Base-by-base conservation (phyloP, 2,888 invertebrate species). In the Chalcosyrphus nemorum region DNA sequence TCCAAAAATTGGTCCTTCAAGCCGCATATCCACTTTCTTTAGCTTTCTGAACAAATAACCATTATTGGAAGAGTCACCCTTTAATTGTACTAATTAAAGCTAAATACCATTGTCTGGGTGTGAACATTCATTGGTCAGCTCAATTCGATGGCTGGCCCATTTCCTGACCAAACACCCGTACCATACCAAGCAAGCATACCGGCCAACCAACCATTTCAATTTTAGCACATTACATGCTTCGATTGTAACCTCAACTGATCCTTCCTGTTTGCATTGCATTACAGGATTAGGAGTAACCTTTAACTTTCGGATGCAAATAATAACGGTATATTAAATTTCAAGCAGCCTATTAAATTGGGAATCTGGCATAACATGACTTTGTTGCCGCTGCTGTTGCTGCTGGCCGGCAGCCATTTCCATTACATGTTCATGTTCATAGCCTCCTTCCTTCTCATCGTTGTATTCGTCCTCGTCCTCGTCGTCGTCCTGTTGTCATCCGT, bases 211-310 rank as follows among this genome's bases (percentile, higher is more conserved):
- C 41, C 66, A 54, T 68, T 77, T 78, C 81, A 56, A 68, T 72
- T 82, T 68, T 35, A 66, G 47, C 81, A 76, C 59, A 81, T 81
- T 81, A 81, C 81, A 81, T 76, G 81, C 76, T 50, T 76, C 82
- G 77, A 82, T 63, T 82, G 78, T 74, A 82, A 82, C 82, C 72
- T 82, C 82, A 72, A 74, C 72, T 72, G 71, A 82, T 77, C 82
- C 78, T 78, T 82, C 78, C 82, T 82, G 78, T 82, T 78, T 78
- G 82, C 72, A 72, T 72, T 82, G 82, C 82, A 82, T 82, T 78
- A 82, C 82, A 54, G 56, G 72, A 72, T 82, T 82, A 72, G 27
- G 56, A 50, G 66, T 82, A 72, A 82, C 82, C 77, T 82, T 82
- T 82, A 82, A 78, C 82, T 72, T 82, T 17, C 29, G 77, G 72